Conservation (phyloP, 2,113 vertebrate species). For the Oncorhynchus mykiss region DNA sequence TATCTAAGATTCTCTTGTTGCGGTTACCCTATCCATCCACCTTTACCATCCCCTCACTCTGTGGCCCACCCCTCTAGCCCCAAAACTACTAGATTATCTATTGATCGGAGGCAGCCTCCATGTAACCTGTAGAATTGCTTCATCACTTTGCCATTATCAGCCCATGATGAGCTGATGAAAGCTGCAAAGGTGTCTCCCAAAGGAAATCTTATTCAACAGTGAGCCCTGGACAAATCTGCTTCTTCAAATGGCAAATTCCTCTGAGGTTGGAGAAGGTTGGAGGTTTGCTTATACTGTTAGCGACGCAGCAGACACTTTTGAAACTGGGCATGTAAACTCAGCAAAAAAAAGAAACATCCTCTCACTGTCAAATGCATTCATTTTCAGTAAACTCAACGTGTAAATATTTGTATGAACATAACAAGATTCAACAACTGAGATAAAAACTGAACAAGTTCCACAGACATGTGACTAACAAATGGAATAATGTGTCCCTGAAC, state of each 20-base stretch:
- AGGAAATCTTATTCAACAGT: background rate
- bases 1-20: background rate
- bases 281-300: background rate
- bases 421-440: too few relatives aligned
- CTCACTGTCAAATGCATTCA: too few relatives aligned
- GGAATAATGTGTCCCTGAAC: too few relatives aligned
- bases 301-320: background rate
- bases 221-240: background rate
- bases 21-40: background rate
- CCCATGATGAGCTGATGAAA: background rate
- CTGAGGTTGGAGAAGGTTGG: background rate
- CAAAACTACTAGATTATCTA: background rate
- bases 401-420: too few relatives aligned
- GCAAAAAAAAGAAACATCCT: too few relatives aligned
- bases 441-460: too few relatives aligned
- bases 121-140: constrained; percentile 10
- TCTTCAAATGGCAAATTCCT: background rate
- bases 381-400: too few relatives aligned
- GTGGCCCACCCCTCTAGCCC: background rate
- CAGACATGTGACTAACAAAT: too few relatives aligned
- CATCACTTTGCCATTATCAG: constrained; percentile 7
- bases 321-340: too few relatives aligned
- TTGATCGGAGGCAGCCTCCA: constrained; percentile 7
- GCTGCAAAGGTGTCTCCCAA: background rate
- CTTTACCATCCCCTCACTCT: background rate